These are phyloP conservation scores for Pica pica DNA, from an alignment of 2,113 vertebrate species.

Conservation along the genomic window DNA sequence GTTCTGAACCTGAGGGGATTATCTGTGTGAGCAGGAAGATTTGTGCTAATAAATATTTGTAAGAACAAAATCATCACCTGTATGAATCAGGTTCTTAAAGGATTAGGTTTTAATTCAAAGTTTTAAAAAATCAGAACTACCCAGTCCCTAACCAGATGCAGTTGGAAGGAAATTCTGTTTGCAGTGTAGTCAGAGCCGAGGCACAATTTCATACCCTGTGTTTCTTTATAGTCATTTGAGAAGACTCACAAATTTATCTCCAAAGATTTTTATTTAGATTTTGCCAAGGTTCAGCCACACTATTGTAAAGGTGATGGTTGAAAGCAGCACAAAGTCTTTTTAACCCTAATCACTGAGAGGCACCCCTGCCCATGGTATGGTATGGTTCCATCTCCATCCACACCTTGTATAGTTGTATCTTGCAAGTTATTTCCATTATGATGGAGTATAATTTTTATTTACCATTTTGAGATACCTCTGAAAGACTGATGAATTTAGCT, in stretches of 20 bases:
- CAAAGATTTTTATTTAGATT: background rate
- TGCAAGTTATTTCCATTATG: background rate
- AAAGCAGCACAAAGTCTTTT: background rate
- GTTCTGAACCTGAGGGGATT: background rate
- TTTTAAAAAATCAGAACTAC: background rate
- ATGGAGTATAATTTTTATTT: background rate
- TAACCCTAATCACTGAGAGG: background rate
- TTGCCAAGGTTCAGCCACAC: background rate
- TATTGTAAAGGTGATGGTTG: background rate
- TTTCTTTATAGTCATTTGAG: background rate
- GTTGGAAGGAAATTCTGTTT: background rate
- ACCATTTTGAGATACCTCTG: background rate
- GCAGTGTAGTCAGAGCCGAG: background rate
- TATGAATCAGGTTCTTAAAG: background rate
- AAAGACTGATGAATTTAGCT: background rate
- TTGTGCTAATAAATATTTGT: constrained; percentile 8
- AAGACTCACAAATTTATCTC: background rate
- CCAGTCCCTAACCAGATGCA: background rate
- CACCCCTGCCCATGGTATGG: background rate
- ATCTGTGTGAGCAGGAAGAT: background rate
- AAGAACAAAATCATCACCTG: background rate
- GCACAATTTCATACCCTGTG: background rate
- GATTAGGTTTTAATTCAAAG: background rate
- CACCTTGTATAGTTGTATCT: background rate
- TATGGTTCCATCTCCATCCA: background rate